A percentile compares a stretch with the other conserved stretches of the same genome.
Conservation (phyloP, 2,888 invertebrate species). For the Apotomis betuletana region DNA sequence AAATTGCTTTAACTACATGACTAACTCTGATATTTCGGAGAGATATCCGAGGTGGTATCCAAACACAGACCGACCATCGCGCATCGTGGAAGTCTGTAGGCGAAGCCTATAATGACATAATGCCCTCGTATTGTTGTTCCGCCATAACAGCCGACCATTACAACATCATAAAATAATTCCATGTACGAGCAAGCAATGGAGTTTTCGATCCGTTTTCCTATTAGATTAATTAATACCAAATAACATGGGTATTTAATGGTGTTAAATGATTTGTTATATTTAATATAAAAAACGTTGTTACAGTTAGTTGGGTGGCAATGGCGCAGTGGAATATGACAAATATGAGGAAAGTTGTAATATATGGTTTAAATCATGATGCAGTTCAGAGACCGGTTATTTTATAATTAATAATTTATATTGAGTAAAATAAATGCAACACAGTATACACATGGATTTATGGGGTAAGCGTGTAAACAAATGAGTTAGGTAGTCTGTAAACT, state of each 20-base stretch:
- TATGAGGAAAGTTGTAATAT: constrained; percentile 3
- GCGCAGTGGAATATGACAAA: background rate
- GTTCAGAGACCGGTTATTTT: background rate
- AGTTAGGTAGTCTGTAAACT: too few relatives aligned
- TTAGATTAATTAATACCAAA: constrained; percentile 23
- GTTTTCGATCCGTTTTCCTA: constrained; percentile 18
- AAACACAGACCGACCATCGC: too few relatives aligned
- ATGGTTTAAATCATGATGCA: background rate
- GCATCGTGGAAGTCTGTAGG: too few relatives aligned
- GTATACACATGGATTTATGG: too few relatives aligned
- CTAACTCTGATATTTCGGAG: too few relatives aligned
- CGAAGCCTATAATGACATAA: too few relatives aligned
- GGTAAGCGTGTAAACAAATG: too few relatives aligned
- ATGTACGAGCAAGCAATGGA: background rate
- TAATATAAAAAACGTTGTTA: constrained; percentile 6
- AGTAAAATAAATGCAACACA: too few relatives aligned
- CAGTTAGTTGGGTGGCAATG: background rate
- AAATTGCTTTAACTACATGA: too few relatives aligned
- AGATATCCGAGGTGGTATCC: too few relatives aligned
- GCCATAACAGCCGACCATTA: background rate
- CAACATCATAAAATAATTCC: background rate
- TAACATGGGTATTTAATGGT: constrained; percentile 23
- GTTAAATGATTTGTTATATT: constrained; percentile 5
- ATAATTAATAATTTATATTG: background rate
- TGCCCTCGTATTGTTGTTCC: background rate